Conservation (phyloP, 2,888 invertebrate species). For the Cerceris ruficornis region DNA sequence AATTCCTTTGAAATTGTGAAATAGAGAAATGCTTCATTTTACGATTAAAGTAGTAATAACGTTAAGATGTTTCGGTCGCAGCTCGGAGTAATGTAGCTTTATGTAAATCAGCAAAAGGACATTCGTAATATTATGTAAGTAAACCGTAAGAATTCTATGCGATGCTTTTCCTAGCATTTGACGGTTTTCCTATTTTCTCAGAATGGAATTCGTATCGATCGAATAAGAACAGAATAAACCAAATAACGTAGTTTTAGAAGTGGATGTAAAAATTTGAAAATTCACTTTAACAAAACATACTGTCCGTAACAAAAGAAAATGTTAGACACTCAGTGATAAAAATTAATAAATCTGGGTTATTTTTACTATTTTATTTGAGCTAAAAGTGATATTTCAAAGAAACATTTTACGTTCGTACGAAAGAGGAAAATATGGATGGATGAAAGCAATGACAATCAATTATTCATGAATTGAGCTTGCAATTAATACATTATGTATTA, state of each 20-base stretch:
- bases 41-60: not conserved
- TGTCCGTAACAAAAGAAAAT: too few relatives aligned
- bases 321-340: too few relatives aligned
- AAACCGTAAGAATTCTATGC: not conserved
- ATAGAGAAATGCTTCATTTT: not conserved
- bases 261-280: too few relatives aligned
- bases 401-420: not conserved
- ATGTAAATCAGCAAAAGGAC: slow-evolving; percentile 6
- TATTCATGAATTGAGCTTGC: not conserved
- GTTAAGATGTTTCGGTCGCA: not conserved
- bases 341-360: too few relatives aligned
- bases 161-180: not conserved
- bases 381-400: not conserved
- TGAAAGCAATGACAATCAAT: not conserved
- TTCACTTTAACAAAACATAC: not conserved
- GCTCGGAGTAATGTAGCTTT: slow-evolving; percentile 7
- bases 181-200: not conserved
- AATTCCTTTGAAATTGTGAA: not conserved
- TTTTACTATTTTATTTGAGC: not conserved
- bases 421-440: not conserved
- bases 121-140: slow-evolving; percentile 10
- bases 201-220: not conserved
- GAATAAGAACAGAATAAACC: not conserved
- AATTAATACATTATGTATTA: not conserved
- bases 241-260: too few relatives aligned